Percentiles rank a stretch among this genome's conserved stretches.
Evolutionary conservation across 2,797 vertebrate genomes (phyloP).

Genomic region (Sebastes dallii): DNA sequence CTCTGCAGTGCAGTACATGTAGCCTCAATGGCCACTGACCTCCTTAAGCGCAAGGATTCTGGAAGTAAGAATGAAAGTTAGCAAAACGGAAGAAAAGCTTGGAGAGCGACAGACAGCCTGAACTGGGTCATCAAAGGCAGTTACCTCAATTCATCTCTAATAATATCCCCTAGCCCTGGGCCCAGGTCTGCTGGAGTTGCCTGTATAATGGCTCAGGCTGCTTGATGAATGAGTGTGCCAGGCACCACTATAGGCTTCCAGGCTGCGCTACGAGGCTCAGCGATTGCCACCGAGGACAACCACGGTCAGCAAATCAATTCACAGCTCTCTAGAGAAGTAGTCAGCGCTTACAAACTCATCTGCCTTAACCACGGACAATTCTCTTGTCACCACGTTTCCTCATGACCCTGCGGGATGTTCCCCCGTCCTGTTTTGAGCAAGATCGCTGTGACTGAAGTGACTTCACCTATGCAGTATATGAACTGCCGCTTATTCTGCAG

Average conservation of each 20-base stretch:
- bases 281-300: conserved; percentile 69
- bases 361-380: conserved; percentile 54
- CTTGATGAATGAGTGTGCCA: conserved; percentile 77
- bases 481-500: conserved; percentile 59
- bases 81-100: conserved; percentile 56
- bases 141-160: conserved; percentile 77
- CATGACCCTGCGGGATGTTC: conserved; percentile 27
- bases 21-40: conserved; percentile 59
- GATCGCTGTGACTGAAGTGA: conserved; percentile 66
- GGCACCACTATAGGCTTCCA: conserved; percentile 49
- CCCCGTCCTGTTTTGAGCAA: conserved; percentile 49
- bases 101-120: conserved; percentile 57
- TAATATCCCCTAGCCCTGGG: conserved; percentile 71
- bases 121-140: conserved; percentile 79
- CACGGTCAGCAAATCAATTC: conserved; percentile 78
- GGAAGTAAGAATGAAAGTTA: conserved; percentile 58
- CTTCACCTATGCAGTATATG: conserved; percentile 60
- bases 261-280: conserved; percentile 48
- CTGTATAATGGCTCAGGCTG: conserved; percentile 62
- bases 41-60: conserved; percentile 50
- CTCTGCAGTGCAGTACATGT: conserved; percentile 40
- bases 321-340: conserved; percentile 60
- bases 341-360: conserved; percentile 66
- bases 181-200: conserved; percentile 68
- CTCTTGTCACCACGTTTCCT: conserved; percentile 56